A percentile compares a stretch with the other conserved stretches of the same genome.
Evolutionary conservation across 2,888 invertebrate species (phyloP).

Genomic region (Tinea trinotella): DNA sequence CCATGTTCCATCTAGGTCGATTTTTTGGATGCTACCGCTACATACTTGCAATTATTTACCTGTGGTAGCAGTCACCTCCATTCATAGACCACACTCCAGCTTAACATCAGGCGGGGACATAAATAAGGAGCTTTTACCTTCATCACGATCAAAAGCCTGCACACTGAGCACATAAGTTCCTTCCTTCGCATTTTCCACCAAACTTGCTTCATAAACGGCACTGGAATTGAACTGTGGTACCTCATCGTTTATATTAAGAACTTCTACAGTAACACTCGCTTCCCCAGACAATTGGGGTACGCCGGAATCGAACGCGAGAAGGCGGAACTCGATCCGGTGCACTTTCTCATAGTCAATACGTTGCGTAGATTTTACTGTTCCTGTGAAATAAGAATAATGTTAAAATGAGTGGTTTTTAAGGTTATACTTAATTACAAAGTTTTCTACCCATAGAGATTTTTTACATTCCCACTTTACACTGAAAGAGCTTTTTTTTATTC

Average conservation of each 20-base stretch:
- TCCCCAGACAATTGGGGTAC: conserved; percentile 85
- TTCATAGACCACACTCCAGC: no score
- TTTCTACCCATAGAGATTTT: no score
- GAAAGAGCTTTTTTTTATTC: background rate
- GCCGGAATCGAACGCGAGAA: conserved; percentile 89
- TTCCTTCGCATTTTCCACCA: conserved; percentile 82
- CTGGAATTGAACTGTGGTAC: conserved; percentile 82
- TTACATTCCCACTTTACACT: background rate
- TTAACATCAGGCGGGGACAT: no score
- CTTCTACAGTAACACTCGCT: conserved; percentile 82
- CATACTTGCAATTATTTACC: no score
- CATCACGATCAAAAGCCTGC: conserved; percentile 83
- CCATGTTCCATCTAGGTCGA: background rate
- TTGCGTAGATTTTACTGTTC: conserved; percentile 81
- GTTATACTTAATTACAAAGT: no score
- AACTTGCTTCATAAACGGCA: conserved; percentile 76
- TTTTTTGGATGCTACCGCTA: no score
- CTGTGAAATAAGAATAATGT: no score
- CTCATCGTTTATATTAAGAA: conserved; percentile 91
- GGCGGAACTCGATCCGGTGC: conserved; percentile 82
- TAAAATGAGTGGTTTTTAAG: no score
- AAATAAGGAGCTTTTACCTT: conserved; percentile 62
- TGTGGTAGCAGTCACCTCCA: no score
- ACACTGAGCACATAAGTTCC: conserved; percentile 82
- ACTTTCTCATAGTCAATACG: conserved; percentile 88